phyloP scores from a whole-genome alignment of 2,113 vertebrate species.

The Phaetusa simplex region DNA sequence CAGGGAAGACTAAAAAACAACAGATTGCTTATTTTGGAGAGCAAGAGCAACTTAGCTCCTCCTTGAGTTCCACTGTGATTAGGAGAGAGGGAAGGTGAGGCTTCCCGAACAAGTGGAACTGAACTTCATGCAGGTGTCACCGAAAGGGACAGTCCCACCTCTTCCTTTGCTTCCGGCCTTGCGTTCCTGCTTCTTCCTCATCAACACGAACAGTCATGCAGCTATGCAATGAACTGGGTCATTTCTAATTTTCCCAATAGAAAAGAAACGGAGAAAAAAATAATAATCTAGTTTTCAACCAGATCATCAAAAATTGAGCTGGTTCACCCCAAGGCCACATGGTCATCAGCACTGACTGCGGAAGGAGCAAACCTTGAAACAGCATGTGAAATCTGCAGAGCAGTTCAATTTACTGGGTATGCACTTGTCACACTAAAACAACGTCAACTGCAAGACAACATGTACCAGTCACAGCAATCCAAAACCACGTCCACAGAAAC shows the following conservation, averaged over 20 bases:
- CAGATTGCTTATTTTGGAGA: background rate
- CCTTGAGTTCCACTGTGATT: background rate
- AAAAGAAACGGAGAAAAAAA: background rate
- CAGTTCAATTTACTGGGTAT: background rate
- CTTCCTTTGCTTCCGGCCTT: background rate
- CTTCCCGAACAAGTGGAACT: background rate
- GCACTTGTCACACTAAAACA: background rate
- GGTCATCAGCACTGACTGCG: fast-evolving
- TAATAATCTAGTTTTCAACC: background rate
- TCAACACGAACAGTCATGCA: background rate
- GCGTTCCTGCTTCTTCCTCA: background rate
- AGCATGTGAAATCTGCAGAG: fast-evolving
- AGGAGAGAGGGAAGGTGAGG: background rate
- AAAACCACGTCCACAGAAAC: background rate
- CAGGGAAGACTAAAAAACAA: background rate
- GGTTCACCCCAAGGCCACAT: background rate
- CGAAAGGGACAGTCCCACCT: background rate
- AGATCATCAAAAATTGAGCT: background rate
- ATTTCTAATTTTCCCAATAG: background rate
- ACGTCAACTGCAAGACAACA: background rate
- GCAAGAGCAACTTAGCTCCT: background rate
- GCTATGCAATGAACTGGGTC: background rate
- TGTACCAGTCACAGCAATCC: background rate
- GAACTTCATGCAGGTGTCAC: background rate
- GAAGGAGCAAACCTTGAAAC: background rate